phyloP scores from a whole-genome alignment of 2,797 vertebrate genomes.

The Lycodopsis pacificus region DNA sequence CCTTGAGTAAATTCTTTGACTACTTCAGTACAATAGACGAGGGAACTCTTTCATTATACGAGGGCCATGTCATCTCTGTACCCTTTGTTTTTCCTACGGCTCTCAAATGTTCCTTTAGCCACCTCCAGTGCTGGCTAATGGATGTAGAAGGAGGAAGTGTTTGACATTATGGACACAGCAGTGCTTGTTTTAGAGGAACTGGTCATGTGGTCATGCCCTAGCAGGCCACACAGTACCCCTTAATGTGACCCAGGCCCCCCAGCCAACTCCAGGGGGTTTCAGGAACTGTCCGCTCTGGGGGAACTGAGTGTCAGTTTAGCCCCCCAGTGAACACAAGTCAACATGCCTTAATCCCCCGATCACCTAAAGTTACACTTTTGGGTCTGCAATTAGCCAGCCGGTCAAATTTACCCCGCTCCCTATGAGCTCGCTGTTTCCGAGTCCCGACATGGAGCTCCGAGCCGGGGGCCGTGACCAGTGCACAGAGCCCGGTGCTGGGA shows the following conservation, averaged over 20 bases:
- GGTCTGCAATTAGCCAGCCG: conserved; percentile 78
- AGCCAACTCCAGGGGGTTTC: conserved; percentile 73
- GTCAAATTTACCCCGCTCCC: conserved; percentile 53
- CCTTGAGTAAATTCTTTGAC: conserved; percentile 21
- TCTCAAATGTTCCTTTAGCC: conserved; percentile 67
- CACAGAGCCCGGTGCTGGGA: conserved; percentile 30
- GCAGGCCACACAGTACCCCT: conserved; percentile 72
- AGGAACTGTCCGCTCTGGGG: conserved; percentile 77
- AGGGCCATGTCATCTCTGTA: conserved; percentile 54
- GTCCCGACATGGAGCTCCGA: conserved; percentile 38
- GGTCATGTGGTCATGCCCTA: conserved; percentile 72
- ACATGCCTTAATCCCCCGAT: conserved; percentile 82
- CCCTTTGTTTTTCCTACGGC: conserved; percentile 73
- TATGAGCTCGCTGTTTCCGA: conserved; percentile 45
- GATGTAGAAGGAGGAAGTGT: conserved; percentile 81
- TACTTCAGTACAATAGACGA: conserved; percentile 37
- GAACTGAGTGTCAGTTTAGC: conserved; percentile 78
- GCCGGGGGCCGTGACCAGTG: conserved; percentile 11
- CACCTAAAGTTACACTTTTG: conserved; percentile 84
- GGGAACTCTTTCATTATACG: conserved; percentile 75
- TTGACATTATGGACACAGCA: conserved; percentile 82
- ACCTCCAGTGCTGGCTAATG: conserved; percentile 72
- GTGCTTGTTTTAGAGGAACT: conserved; percentile 79
- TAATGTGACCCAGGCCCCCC: conserved; percentile 78
- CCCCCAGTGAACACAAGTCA: conserved; percentile 82